Evolutionary conservation across 2,797 vertebrate species (phyloP), one percentile per base, ranked within the genome.

Genomic region (Notamacropus eugenii): DNA sequence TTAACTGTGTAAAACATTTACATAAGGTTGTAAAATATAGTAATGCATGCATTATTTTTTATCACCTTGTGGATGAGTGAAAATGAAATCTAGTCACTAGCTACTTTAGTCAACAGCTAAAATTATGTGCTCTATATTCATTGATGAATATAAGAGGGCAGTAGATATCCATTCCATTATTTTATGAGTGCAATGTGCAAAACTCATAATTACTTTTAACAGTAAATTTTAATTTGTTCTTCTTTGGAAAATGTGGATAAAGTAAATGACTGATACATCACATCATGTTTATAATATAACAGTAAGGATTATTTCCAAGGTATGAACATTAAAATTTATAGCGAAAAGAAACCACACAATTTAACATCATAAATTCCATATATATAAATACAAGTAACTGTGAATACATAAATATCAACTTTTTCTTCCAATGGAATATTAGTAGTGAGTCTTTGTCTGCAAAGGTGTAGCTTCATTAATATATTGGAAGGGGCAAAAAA

Each of bases 31-130:
- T 98, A 97, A 97, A 97, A 96, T 94, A 96, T 95, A 96, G 97
- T 95, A 96, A 97, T 96, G 91, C 96, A 95, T 96, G 96, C 97
- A 97, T 98, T 98, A 98, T 96, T 97, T 98, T 98, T 98, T 98
- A 98, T 97, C 96, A 95, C 95, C 82, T 97, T 93, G 91, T 95
- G 56, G 55, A 97, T 98, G 96, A 97, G 93, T 94, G 96, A 97
- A 98, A 98, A 98, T 97, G 97, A 97, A 98, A 97, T 95, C 96
- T 96, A 97, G 92, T 96, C 94, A 96, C 95, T 94, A 96, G 97
- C 93, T 97, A 90, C 96, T 93, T 93, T 67, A 96, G 92, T 97
- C 92, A 97, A 94, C 97, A 96, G 96, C 95, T 97, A 97, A 97
- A 97, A 96, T 97, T 93, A 97, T 96, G 96, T 94, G 95, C 95